Conservation (phyloP, 2,113 vertebrate species). For the Cromileptes altivelis region DNA sequence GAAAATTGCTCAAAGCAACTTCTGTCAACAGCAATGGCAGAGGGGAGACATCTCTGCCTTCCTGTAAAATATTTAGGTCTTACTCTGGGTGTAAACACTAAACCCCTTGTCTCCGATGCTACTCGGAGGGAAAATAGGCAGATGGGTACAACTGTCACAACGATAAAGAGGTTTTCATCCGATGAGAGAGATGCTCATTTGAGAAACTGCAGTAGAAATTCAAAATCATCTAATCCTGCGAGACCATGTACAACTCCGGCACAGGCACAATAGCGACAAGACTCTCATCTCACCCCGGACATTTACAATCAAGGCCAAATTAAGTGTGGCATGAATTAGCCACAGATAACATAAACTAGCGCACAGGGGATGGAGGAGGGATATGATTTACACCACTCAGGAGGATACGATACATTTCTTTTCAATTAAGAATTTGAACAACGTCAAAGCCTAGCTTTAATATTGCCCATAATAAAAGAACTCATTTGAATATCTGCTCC, state of each 20-base stretch:
- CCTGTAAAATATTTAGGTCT: slow-evolving; percentile 61
- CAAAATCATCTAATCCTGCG: slow-evolving; percentile 70
- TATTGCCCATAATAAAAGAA: slow-evolving; percentile 80
- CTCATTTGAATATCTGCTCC: slow-evolving; percentile 84
- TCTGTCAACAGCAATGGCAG: slow-evolving; percentile 70
- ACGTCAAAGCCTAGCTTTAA: slow-evolving; percentile 77
- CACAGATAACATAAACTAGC: slow-evolving; percentile 81
- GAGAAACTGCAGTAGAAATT: slow-evolving; percentile 61
- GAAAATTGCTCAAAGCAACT: slow-evolving; percentile 66
- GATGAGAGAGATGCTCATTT: slow-evolving; percentile 64
- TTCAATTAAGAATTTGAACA: slow-evolving; percentile 80
- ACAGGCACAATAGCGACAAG: slow-evolving; percentile 73
- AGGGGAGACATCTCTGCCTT: slow-evolving; percentile 53
- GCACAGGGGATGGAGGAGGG: slow-evolving; percentile 79
- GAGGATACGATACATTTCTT: slow-evolving; percentile 82
- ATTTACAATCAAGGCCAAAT: slow-evolving; percentile 85
- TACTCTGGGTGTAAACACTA: slow-evolving; percentile 53
- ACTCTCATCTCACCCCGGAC: slow-evolving; percentile 79
- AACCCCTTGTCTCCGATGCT: slow-evolving; percentile 39
- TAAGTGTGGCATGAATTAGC: slow-evolving; percentile 86
- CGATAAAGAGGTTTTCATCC: slow-evolving; percentile 57
- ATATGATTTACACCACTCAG: slow-evolving; percentile 82
- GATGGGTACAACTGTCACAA: slow-evolving; percentile 55
- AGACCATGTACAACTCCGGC: slow-evolving; percentile 71
- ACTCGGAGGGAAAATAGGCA: slow-evolving; percentile 37